phyloP scores from a whole-genome alignment of 2,113 vertebrate genomes.

The Orycteropus afer region DNA sequence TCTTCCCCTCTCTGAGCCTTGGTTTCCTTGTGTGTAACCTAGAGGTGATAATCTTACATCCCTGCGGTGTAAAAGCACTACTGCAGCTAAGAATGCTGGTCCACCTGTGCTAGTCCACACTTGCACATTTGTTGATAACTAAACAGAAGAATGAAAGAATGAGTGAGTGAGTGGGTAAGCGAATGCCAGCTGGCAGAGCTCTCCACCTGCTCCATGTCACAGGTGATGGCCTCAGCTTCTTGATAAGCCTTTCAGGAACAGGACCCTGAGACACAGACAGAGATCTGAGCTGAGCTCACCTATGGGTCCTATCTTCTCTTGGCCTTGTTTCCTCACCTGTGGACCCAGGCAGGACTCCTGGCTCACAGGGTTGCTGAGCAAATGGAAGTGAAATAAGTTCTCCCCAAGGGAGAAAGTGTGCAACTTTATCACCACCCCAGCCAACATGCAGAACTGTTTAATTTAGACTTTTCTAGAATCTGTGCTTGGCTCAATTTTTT shows the following conservation, averaged over 20 bases:
- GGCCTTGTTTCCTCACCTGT: not conserved
- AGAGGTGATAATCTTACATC: accelerated
- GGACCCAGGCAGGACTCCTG: not conserved
- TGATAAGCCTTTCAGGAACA: not conserved
- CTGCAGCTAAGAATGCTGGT: accelerated
- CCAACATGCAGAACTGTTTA: accelerated
- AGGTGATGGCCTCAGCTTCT: accelerated
- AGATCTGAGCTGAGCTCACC: not conserved
- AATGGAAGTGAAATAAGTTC: too few species aligned
- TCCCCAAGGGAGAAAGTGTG: accelerated
- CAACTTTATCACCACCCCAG: accelerated
- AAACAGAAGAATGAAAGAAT: too few species aligned
- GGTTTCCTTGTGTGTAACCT: too few species aligned
- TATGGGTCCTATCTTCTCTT: accelerated
- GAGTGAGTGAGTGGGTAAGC: too few species aligned
- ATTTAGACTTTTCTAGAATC: not conserved
- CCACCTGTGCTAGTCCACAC: accelerated
- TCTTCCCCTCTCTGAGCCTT: too few species aligned
- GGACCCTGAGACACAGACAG: accelerated
- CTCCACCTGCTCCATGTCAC: accelerated
- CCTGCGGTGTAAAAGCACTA: not conserved
- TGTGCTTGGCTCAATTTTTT: not conserved
- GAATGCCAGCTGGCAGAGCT: not conserved
- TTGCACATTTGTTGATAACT: too few species aligned
- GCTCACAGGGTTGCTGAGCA: not conserved